Evolutionary conservation across 2,888 invertebrate species (phyloP), one percentile per base, ranked within the genome.

Genomic region (Chloroclystis v-ata): DNA sequence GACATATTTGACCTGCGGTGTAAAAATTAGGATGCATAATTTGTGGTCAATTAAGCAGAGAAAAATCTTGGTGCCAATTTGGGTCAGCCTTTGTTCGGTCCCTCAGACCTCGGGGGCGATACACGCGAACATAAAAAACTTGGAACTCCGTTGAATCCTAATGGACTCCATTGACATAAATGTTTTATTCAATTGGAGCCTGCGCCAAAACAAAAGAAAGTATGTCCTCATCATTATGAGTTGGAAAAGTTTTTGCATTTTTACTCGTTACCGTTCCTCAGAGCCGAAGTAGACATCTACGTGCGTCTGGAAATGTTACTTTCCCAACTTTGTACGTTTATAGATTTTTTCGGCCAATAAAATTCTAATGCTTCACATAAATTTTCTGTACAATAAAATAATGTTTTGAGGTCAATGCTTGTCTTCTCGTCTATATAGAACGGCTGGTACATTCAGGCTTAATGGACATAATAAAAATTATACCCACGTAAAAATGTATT

Each of bases 161-260:
- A 83, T 82, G 78, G 81, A 78, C 71, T 77, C 78, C 78, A 83
- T 82, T 80, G 82, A 82, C 82, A 83, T 82, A 82, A 84, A 84
- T 84, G 83, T 84, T 83, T 84, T 83, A 84, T 84, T 84, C 83
- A 83, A 82, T 83, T 75, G 82, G 69, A 68, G 73, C 75, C 67
- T 63, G 68, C 69, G 81, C 78, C 81, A 82, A 82, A 82, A 81
- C 80, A 82, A 82, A 82, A 80, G 75, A 78, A 80, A 81, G 74
- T 75, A 76, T 78, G 75, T 78, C 72, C 78, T 75, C 76, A 71
- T 82, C 81, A 80, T 82, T 81, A 82, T 73, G 79, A 78, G 78
- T 80, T 79, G 60, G 64, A 54, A 68, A 80, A 79, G 72, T 80
- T 82, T 81, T 76, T 76, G 76, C 77, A 78, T 82, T 79, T 76